Conservation (phyloP, 2,888 invertebrate genomes). For the Drosophila testacea region DNA sequence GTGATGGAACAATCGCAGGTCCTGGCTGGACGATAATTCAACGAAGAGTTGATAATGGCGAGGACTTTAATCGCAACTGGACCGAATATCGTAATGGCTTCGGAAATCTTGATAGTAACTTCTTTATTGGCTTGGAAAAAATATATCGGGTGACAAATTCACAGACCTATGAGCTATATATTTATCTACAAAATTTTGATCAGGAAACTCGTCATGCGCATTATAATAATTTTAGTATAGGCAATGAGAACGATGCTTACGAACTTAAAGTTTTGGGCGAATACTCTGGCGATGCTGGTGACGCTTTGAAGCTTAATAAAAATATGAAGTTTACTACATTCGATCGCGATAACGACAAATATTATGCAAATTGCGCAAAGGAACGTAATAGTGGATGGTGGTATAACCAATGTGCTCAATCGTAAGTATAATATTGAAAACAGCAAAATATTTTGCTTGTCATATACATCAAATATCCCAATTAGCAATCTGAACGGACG, state of each 20-base stretch:
- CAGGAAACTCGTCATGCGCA: constrained; percentile 34
- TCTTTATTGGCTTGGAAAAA: constrained; percentile 51
- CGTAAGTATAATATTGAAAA: constrained; percentile 43
- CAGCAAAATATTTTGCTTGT: background rate
- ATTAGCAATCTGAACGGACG: constrained; percentile 46
- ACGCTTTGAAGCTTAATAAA: constrained; percentile 28
- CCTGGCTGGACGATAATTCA: constrained; percentile 53
- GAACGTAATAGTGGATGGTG: constrained; percentile 49
- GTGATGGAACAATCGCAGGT: constrained; percentile 47
- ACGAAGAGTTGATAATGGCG: constrained; percentile 33
- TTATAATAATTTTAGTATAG: constrained; percentile 41
- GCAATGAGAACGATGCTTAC: constrained; percentile 31
- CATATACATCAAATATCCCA: background rate
- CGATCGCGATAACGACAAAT: constrained; percentile 48
- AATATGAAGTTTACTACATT: constrained; percentile 51
- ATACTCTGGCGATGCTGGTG: constrained; percentile 45
- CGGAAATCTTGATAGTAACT: constrained; percentile 39
- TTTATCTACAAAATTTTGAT: constrained; percentile 37
- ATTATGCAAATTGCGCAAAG: constrained; percentile 38
- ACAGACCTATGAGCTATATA: constrained; percentile 36
- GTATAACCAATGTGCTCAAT: constrained; percentile 46
- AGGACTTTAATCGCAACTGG: constrained; percentile 44
- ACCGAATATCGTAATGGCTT: constrained; percentile 43
- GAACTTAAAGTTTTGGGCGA: constrained; percentile 23
- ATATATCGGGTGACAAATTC: constrained; percentile 38